Evolutionary conservation across 2,797 vertebrate genomes (phyloP), one percentile per base, ranked within the genome.

Genomic region (Characodon lateralis): DNA sequence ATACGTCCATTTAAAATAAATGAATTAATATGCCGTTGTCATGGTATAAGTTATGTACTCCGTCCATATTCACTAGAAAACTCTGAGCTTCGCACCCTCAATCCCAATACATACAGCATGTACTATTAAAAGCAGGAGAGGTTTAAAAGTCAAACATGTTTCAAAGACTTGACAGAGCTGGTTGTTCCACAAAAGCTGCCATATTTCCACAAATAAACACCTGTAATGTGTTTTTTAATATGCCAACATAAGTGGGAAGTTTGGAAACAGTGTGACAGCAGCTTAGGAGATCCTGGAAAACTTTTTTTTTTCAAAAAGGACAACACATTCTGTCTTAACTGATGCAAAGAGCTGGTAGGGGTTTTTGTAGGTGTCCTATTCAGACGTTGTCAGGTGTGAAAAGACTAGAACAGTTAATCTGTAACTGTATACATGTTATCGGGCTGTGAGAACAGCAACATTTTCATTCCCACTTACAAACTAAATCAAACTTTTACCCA

Each of bases 401-500:
- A 24, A 22, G 46, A 51, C 20, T 31, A 9, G 65, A 43, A n/a
- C 10, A 48, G 43, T 50, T 46, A 24, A 61, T 50, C 10, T 59
- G 10, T 50, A 41, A 31, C 28, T 46, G 28, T 24, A 58, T 16
- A 2, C 26, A 46, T 31, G 18, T 31, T 41, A 53, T 58, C 22
- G 48, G 8, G 7, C 41, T 1, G 1, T 43, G 39, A 77, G 7
- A 20, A 71, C 2, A n/a, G 22, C n/a, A 65, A 72, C 31, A 24
- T 0, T 16, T 72, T 65, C 48, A 7, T 77, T 50, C 28, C 79
- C 48, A 2, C n/a, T 71, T 66, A 51, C 41, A 70, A 80, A 76
- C 48, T 48, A 35, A 83, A 59, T 14, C 72, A 24, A 50, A 71
- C 43, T 63, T 55, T 50, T 22, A 66, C 69, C 70, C 50, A 16